Evolutionary conservation across 2,797 vertebrate species (phyloP).

Genomic region (Synaphobranchus kaupii): DNA sequence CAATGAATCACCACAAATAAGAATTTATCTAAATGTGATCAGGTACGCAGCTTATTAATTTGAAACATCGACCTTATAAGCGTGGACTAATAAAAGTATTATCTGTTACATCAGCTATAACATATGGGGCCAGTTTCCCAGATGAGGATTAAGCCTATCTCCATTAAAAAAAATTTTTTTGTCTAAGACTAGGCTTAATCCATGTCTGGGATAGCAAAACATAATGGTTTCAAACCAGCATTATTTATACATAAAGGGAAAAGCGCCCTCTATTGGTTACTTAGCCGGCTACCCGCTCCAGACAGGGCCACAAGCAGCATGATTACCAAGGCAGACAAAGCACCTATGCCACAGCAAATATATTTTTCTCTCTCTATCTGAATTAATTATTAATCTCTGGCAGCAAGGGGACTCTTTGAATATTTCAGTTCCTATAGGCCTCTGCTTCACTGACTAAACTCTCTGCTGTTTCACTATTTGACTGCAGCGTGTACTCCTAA

Average conservation of each 20-base stretch:
- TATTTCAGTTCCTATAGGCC: not conserved
- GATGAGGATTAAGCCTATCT: no score
- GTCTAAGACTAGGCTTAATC: no score
- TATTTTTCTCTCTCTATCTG: not conserved
- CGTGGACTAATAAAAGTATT: not conserved
- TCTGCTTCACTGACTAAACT: not conserved
- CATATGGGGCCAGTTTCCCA: not conserved
- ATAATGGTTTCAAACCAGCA: no score
- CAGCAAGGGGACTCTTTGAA: not conserved
- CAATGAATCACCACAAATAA: not conserved
- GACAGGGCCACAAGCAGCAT: not conserved
- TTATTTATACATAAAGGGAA: not conserved
- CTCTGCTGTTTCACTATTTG: not conserved
- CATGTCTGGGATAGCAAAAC: no score
- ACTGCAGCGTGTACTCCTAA: not conserved
- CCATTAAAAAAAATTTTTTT: no score
- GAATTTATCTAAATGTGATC: not conserved
- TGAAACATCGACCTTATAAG: not conserved
- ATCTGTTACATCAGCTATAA: not conserved
- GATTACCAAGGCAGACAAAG: not conserved
- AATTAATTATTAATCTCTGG: constrained; percentile 15
- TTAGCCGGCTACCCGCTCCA: not conserved
- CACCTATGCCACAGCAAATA: not conserved
- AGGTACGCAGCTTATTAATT: not conserved
- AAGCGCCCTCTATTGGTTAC: not conserved